Conservation (phyloP, 2,113 vertebrate genomes). For the Takifugu bimaculatus region DNA sequence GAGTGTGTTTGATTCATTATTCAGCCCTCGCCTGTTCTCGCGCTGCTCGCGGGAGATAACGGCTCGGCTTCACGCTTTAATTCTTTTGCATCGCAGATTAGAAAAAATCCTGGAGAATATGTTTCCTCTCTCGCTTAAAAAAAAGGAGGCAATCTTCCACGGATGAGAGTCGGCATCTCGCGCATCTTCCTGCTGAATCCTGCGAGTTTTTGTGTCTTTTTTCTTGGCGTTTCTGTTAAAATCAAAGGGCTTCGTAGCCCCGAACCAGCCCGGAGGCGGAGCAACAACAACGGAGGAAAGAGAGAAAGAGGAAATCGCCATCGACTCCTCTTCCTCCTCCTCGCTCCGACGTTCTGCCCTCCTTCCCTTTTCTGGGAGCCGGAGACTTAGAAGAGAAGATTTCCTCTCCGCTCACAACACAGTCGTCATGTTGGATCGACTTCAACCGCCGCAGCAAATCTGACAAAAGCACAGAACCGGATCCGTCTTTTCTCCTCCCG, state of each 20-base stretch:
- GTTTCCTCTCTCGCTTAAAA: neutral
- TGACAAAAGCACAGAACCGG: too few relatives aligned
- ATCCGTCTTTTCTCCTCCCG: too few relatives aligned
- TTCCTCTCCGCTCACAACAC: too few relatives aligned
- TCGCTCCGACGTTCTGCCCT: too few relatives aligned
- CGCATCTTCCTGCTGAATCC: slow-evolving; percentile 8
- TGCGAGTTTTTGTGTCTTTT: neutral
- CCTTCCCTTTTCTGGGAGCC: too few relatives aligned
- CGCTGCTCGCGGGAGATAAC: slow-evolving; percentile 61
- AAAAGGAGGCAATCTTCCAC: neutral
- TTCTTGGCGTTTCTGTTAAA: slow-evolving; percentile 22
- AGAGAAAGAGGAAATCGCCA: slow-evolving; percentile 16
- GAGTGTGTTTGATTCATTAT: slow-evolving; percentile 70
- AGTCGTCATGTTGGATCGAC: too few relatives aligned
- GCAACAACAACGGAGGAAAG: slow-evolving; percentile 4
- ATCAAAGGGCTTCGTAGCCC: too few relatives aligned
- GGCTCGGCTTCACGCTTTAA: slow-evolving; percentile 60
- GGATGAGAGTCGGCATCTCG: neutral
- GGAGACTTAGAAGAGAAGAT: too few relatives aligned
- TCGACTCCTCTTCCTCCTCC: slow-evolving; percentile 17
- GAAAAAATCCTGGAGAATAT: slow-evolving; percentile 14
- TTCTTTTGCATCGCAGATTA: slow-evolving; percentile 70
- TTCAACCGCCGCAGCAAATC: too few relatives aligned
- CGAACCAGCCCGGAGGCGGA: too few relatives aligned
- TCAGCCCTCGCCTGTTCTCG: slow-evolving; percentile 55